A percentile compares a stretch with the other conserved stretches of the same genome.
Conservation (phyloP, 92 coral and sea anemone species). For the Zoanthus gigantus region DNA sequence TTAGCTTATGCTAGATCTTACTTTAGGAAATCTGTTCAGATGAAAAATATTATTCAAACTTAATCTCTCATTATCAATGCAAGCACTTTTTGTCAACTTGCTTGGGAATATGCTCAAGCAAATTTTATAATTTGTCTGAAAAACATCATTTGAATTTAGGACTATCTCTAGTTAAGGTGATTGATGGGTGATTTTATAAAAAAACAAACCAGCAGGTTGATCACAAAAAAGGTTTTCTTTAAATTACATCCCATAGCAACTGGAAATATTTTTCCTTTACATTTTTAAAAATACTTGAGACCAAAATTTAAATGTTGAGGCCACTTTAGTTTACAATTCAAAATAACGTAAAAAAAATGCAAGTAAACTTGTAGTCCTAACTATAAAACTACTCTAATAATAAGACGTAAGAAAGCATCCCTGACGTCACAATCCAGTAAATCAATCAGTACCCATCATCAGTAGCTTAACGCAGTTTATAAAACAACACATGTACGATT, state of each 20-base stretch:
- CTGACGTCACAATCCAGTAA: constrained; percentile 10
- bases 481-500: neutral
- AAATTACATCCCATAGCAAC: neutral
- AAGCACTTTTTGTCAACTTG: no score
- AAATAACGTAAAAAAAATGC: neutral
- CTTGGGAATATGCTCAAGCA: no score
- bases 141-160: no score
- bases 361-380: neutral
- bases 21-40: no score
- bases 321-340: neutral
- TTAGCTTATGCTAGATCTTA: no score
- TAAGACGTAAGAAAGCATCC: neutral
- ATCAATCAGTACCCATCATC: neutral
- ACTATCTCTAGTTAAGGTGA: no score
- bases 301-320: neutral
- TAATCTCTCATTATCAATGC: no score
- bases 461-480: neutral
- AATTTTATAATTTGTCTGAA: no score
- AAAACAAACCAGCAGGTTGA: no score
- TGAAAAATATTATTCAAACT: no score
- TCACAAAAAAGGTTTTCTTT: no score
- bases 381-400: neutral
- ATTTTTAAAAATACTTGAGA: neutral
- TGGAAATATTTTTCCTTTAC: neutral
- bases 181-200: no score